phyloP scores from a whole-genome alignment of 2,113 vertebrate species.

The Glaucidium brasilianum region DNA sequence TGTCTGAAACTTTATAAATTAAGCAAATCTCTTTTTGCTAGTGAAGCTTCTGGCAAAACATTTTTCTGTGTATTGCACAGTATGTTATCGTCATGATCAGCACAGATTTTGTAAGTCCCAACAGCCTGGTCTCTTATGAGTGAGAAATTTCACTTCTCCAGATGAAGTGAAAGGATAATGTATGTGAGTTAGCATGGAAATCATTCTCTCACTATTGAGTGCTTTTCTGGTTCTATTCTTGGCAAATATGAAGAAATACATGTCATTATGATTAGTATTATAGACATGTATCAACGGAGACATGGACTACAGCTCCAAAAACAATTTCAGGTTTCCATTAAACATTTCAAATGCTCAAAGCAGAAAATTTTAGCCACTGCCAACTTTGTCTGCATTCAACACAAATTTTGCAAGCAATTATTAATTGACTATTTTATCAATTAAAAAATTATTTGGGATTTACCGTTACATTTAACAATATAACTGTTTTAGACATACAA shows the following conservation, averaged over 20 bases:
- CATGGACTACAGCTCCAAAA: background rate
- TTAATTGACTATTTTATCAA: background rate
- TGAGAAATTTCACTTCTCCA: conserved; percentile 9
- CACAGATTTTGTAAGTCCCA: conserved; percentile 36
- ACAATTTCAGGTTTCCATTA: background rate
- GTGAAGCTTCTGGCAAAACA: background rate
- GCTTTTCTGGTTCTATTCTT: background rate
- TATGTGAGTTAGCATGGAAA: background rate
- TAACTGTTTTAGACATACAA: background rate
- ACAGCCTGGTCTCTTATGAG: conserved; percentile 34
- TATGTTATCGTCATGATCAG: background rate
- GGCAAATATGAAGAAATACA: background rate
- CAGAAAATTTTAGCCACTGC: background rate
- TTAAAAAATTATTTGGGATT: background rate
- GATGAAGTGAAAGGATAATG: background rate
- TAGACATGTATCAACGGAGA: background rate
- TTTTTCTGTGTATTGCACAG: background rate
- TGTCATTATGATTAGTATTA: background rate
- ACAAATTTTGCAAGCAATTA: background rate
- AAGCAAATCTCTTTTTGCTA: background rate
- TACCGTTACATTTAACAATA: background rate
- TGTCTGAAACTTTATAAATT: background rate
- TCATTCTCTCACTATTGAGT: background rate
- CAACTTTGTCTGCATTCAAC: background rate
- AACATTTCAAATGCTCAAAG: background rate